Evolutionary conservation across 2,888 invertebrate genomes (phyloP).

Genomic region (Fragum sueziense): DNA sequence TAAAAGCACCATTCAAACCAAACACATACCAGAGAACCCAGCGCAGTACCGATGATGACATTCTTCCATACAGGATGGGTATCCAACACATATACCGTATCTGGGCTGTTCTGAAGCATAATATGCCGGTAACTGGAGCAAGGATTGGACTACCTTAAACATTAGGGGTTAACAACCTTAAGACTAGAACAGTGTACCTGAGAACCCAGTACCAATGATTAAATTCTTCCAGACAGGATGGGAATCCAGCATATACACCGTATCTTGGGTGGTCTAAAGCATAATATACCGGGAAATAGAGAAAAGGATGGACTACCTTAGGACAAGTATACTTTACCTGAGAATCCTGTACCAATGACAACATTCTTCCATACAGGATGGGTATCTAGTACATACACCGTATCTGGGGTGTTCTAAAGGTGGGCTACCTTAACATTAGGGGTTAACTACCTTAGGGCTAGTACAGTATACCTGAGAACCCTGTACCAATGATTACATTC

Average conservation of each 20-base stretch:
- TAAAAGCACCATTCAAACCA: too few relatives aligned
- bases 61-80: constrained; percentile 78
- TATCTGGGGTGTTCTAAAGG: constrained; percentile 78
- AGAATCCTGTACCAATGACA: constrained; percentile 81
- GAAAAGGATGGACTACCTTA: too few relatives aligned
- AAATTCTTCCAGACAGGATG: constrained; percentile 80
- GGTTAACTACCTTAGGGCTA: too few relatives aligned
- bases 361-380: constrained; percentile 80
- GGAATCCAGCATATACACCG: constrained; percentile 76
- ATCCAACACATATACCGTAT: constrained; percentile 79
- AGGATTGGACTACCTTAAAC: too few relatives aligned
- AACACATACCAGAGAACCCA: constrained; percentile 82
- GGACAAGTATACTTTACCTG: too few relatives aligned
- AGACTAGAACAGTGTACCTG: too few relatives aligned
- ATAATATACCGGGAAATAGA: neutral
- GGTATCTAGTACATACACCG: constrained; percentile 76
- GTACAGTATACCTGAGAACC: constrained; percentile 83
- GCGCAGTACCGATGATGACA: constrained; percentile 78
- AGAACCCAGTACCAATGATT: constrained; percentile 81
- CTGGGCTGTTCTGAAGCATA: constrained; percentile 75
- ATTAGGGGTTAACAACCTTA: too few relatives aligned
- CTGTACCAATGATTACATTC: constrained; percentile 81
- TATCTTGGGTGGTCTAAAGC: constrained; percentile 78
- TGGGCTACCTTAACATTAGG: too few relatives aligned
- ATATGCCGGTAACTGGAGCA: neutral